phyloP scores from a whole-genome alignment of 2,888 invertebrate species.

The Metallyticus violacea region DNA sequence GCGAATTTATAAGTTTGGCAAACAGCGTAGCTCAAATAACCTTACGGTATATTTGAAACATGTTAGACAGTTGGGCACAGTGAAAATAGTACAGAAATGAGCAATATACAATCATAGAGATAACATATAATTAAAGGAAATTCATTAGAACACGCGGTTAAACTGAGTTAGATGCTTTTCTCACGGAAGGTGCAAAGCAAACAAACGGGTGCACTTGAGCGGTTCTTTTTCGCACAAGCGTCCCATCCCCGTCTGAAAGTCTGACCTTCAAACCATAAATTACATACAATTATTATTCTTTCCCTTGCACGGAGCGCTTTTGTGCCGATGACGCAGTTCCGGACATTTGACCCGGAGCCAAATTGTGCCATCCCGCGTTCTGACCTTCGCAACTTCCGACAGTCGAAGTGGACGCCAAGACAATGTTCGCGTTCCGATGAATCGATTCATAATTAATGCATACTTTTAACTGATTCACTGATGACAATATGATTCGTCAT shows the following conservation, averaged over 20 bases:
- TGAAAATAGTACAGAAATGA: too few relatives aligned
- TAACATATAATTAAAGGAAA: too few relatives aligned
- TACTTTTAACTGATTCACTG: background rate
- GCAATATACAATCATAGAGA: too few relatives aligned
- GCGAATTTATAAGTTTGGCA: too few relatives aligned
- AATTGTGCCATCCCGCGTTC: background rate
- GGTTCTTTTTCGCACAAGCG: too few relatives aligned
- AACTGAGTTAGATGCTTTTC: too few relatives aligned
- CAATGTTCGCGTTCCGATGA: background rate
- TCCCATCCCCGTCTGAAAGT: background rate
- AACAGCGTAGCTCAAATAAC: too few relatives aligned
- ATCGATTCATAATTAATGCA: background rate
- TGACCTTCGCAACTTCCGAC: background rate
- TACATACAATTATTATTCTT: background rate
- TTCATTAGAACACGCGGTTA: too few relatives aligned
- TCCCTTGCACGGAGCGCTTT: background rate
- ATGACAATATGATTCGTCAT: background rate
- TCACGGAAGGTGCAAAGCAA: too few relatives aligned
- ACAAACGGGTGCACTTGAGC: too few relatives aligned
- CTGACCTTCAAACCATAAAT: background rate
- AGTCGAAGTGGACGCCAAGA: background rate
- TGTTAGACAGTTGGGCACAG: too few relatives aligned
- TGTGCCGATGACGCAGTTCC: background rate
- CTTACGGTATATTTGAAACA: too few relatives aligned
- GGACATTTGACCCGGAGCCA: background rate